Percentiles rank a stretch among this genome's conserved stretches.
Conservation (phyloP, 2,797 vertebrate species). For the Sebastolobus alascanus region DNA sequence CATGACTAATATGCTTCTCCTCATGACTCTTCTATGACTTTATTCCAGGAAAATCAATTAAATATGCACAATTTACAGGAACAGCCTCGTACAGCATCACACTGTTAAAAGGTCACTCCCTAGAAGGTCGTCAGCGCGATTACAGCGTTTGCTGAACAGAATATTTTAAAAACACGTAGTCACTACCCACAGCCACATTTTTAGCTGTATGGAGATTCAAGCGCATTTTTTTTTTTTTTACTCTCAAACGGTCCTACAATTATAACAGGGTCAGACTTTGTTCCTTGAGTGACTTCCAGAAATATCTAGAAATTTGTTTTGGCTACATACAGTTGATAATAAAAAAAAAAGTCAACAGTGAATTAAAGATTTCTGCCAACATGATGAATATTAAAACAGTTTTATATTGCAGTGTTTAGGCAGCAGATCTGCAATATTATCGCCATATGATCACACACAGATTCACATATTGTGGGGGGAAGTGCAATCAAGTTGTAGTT, state of each 20-base stretch:
- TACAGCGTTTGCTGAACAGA: constrained; percentile 7
- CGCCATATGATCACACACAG: neutral
- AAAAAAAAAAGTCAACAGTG: neutral
- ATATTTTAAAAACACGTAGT: constrained; percentile 17
- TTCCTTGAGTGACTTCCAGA: neutral
- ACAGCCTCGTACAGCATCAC: neutral
- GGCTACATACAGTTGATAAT: neutral
- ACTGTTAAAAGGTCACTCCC: constrained; percentile 8
- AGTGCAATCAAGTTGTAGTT: neutral
- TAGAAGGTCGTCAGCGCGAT: neutral
- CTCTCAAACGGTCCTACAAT: constrained; percentile 1
- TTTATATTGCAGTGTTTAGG: neutral
- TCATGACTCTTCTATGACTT: neutral
- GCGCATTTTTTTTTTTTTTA: neutral
- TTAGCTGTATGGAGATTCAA: constrained; percentile 1
- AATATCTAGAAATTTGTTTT: neutral
- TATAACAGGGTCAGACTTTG: neutral
- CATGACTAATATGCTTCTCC: constrained; percentile 9
- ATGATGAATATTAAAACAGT: neutral
- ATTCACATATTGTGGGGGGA: neutral
- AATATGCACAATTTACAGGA: constrained; percentile 10
- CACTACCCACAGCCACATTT: constrained; percentile 21
- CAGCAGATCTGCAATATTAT: neutral
- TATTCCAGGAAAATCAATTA: constrained; percentile 13
- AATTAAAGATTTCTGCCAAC: neutral